phyloP scores from a whole-genome alignment of 37 sponge, comb jelly and placozoan genomes.

The Ephydatia muelleri region DNA sequence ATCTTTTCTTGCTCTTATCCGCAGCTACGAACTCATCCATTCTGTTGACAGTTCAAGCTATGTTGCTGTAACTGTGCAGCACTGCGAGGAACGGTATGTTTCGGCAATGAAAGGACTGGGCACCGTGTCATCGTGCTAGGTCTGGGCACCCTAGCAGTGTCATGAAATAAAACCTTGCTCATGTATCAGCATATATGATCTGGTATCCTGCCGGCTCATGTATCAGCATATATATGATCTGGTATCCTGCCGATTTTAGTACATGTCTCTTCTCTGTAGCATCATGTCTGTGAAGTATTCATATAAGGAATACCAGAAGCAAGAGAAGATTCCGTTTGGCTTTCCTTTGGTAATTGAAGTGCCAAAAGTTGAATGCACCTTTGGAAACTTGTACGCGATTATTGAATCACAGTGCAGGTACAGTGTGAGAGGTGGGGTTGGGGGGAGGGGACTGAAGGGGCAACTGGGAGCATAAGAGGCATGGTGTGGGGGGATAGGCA shows the following conservation, averaged over 20 bases:
- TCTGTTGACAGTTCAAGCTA: conserved; percentile 15
- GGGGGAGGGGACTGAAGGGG: too few species aligned
- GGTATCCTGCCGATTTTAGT: too few species aligned
- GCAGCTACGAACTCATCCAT: conserved; percentile 61
- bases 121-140: too few species aligned
- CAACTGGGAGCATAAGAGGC: too few species aligned
- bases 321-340: conserved; percentile 67
- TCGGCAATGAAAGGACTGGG: not conserved
- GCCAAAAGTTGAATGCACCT: conserved; percentile 61
- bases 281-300: conserved; percentile 25
- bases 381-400: conserved; percentile 45
- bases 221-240: too few species aligned
- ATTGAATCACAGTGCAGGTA: conserved; percentile 36
- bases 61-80: conserved; percentile 72
- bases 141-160: too few species aligned
- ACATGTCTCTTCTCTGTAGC: not conserved
- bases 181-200: too few species aligned
- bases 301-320: conserved; percentile 40
- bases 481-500: too few species aligned
- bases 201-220: too few species aligned
- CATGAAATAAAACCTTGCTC: too few species aligned
- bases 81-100: conserved; percentile 58
- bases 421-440: not conserved
- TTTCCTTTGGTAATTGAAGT: conserved; percentile 73
- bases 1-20: not conserved